A percentile compares a stretch with the other conserved stretches of the same genome.
Evolutionary conservation across 2,113 vertebrate genomes (phyloP).

Genomic region (Suricata suricatta): DNA sequence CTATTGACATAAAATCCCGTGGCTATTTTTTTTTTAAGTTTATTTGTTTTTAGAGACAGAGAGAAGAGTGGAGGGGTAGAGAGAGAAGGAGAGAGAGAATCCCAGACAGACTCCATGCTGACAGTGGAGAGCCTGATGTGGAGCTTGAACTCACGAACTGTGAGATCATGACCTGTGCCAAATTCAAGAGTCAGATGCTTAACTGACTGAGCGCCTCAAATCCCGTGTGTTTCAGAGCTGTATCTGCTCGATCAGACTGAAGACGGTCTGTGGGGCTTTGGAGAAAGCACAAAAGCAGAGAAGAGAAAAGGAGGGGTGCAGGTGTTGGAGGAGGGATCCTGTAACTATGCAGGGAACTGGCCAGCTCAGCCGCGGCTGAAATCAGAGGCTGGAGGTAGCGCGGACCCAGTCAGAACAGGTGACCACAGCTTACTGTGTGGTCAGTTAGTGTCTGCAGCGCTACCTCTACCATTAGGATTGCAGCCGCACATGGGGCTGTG

Average conservation of each 20-base stretch:
- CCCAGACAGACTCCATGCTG: too few species aligned
- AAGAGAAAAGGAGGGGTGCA: neutral
- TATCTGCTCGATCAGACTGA: neutral
- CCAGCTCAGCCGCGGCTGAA: neutral
- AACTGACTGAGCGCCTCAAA: too few species aligned
- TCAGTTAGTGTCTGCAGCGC: neutral
- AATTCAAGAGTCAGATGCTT: too few species aligned
- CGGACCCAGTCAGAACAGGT: accelerated
- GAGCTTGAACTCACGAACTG: too few species aligned
- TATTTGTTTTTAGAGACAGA: too few species aligned
- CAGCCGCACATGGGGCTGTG: neutral
- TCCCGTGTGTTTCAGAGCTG: neutral
- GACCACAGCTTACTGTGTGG: neutral
- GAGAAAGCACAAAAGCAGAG: neutral
- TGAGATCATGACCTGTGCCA: too few species aligned
- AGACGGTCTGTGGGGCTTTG: neutral
- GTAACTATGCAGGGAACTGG: neutral
- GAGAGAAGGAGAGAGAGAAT: too few species aligned
- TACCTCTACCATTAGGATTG: neutral
- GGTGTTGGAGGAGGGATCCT: neutral
- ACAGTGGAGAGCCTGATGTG: too few species aligned
- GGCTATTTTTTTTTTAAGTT: neutral
- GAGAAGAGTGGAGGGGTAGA: too few species aligned
- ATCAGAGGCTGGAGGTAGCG: neutral
- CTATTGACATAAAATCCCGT: neutral